A percentile compares a stretch with the other conserved stretches of the same genome.
Conservation (phyloP, 2,888 invertebrate genomes). For the Diarsia rubi region DNA sequence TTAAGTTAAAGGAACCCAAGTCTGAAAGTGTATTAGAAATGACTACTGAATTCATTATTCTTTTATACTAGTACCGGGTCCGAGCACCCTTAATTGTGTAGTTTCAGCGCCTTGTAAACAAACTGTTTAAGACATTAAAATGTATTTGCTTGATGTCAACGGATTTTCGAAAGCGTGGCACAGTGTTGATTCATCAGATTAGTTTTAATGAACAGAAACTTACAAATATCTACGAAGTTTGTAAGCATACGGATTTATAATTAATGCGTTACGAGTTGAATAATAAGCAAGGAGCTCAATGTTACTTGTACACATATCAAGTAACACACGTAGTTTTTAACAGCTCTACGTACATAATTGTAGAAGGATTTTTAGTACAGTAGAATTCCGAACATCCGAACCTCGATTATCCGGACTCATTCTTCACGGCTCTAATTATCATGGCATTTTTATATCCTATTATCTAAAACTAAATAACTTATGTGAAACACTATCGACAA, state of each 20-base stretch:
- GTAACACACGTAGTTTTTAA: slow-evolving; percentile 2
- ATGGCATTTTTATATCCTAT: no score
- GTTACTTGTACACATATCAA: slow-evolving; percentile 16
- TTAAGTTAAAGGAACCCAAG: background rate
- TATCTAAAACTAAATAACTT: no score
- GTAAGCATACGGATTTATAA: slow-evolving; percentile 32
- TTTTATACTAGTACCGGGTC: slow-evolving; percentile 3
- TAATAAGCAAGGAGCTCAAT: slow-evolving; percentile 26
- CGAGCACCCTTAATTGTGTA: background rate
- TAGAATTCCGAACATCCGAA: no score
- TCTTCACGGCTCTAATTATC: no score
- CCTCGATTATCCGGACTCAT: no score
- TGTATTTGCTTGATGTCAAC: slow-evolving; percentile 20
- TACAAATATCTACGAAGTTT: slow-evolving; percentile 1
- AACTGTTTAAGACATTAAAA: slow-evolving; percentile 14
- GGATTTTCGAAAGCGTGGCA: slow-evolving; percentile 20
- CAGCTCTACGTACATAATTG: background rate
- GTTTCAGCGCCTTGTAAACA: slow-evolving; percentile 4
- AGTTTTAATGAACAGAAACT: slow-evolving; percentile 36
- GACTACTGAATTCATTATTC: background rate
- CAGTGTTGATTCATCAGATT: slow-evolving; percentile 28
- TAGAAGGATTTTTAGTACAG: background rate
- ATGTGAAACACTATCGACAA: no score
- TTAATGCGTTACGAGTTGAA: slow-evolving; percentile 18
- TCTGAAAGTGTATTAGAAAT: background rate